Conservation (phyloP, 2,888 invertebrate genomes). For the Diogma glabrata region DNA sequence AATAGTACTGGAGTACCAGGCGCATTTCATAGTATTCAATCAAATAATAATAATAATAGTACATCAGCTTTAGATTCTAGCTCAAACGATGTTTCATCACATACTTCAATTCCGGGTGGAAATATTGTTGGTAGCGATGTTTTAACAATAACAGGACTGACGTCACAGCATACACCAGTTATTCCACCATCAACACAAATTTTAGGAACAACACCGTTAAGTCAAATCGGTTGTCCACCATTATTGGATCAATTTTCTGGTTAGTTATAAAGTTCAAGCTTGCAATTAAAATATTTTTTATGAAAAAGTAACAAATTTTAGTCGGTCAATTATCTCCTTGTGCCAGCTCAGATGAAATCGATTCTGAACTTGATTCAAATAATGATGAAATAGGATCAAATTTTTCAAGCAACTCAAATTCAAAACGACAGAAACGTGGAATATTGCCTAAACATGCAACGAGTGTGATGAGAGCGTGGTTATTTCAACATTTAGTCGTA, state of each 20-base stretch:
- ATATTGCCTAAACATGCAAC: conserved; percentile 93
- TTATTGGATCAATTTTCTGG: conserved; percentile 40
- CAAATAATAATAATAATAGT: conserved; percentile 15
- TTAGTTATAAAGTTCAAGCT: conserved; percentile 20
- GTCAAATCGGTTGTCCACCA: conserved; percentile 64
- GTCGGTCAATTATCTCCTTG: conserved; percentile 48
- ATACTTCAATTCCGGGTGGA: conserved; percentile 4
- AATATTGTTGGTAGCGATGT: too few relatives aligned
- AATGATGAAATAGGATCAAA: conserved; percentile 45
- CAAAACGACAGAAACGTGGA: conserved; percentile 67
- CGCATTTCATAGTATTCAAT: conserved; percentile 5
- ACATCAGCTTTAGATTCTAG: conserved; percentile 14
- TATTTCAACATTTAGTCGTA: conserved; percentile 92
- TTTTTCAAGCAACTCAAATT: conserved; percentile 33
- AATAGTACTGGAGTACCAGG: conserved; percentile 19
- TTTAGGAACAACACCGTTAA: conserved; percentile 76
- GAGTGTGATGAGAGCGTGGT: conserved; percentile 91
- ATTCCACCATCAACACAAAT: conserved; percentile 38
- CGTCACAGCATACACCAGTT: conserved; percentile 10
- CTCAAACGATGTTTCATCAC: conserved; percentile 15
- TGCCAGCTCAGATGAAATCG: conserved; percentile 27
- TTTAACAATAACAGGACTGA: background rate
- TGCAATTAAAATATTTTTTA: background rate
- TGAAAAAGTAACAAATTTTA: background rate
- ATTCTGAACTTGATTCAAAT: conserved; percentile 44